Evolutionary conservation across 2,113 vertebrate genomes (phyloP).

Genomic region (Taurulus bubalis): DNA sequence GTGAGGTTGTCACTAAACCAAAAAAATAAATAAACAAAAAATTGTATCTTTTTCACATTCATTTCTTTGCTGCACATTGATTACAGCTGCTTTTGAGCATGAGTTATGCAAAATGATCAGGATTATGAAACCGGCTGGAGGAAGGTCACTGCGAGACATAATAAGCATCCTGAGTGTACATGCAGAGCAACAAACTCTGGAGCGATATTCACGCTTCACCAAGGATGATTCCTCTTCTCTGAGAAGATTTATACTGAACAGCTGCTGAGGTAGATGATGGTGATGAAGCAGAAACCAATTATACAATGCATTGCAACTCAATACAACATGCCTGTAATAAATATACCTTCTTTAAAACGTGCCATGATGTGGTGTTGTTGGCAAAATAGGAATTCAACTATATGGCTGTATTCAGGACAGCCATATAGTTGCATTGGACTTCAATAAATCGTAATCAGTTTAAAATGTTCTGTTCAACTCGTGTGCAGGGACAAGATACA

Average conservation of each 20-base stretch:
- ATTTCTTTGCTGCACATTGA: no score
- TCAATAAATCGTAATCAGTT: no score
- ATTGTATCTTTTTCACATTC: no score
- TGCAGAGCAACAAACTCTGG: background rate
- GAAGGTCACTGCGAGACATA: conserved; percentile 26
- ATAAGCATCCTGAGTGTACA: background rate
- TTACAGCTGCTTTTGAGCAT: background rate
- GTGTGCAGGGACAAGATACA: no score
- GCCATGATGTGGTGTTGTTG: no score
- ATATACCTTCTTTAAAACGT: background rate
- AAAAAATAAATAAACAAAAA: no score
- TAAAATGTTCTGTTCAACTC: no score
- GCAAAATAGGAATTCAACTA: no score
- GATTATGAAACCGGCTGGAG: background rate
- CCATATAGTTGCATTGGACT: no score
- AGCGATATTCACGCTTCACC: background rate
- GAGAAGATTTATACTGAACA: background rate
- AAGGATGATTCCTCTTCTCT: background rate
- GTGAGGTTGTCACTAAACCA: no score
- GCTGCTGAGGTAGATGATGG: background rate
- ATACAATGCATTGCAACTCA: background rate
- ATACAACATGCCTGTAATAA: background rate
- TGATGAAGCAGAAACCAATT: background rate
- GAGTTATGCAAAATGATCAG: conserved; percentile 13
- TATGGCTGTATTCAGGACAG: no score